A percentile compares a stretch with the other conserved stretches of the same genome.
These are phyloP conservation scores for Salvelinus sp. DNA, from an alignment of 2,113 vertebrate genomes.

Conservation along the genomic window DNA sequence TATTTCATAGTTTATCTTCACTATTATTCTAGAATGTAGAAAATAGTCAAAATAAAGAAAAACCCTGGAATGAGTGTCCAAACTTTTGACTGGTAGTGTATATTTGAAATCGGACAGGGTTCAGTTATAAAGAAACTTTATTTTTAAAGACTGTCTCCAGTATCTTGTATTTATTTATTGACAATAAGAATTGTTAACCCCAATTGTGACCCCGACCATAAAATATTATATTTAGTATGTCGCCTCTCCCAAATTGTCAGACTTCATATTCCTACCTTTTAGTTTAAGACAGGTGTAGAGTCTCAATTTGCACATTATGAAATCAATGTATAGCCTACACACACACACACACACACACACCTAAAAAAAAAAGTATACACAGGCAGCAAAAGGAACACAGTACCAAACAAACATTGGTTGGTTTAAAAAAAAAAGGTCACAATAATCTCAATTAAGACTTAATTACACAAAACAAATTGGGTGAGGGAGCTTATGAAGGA, in stretches of 20 bases:
- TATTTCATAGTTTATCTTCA: too few species aligned
- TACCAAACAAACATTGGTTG: conserved; percentile 15
- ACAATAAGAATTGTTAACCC: conserved; percentile 31
- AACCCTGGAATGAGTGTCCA: too few species aligned
- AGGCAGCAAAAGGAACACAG: not conserved
- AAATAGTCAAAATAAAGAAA: too few species aligned
- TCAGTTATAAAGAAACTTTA: conserved; percentile 63
- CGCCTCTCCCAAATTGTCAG: not conserved
- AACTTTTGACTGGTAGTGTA: too few species aligned
- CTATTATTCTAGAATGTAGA: too few species aligned
- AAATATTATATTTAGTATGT: not conserved
- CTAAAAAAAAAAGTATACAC: conserved; percentile 16
- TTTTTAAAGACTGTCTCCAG: conserved; percentile 40
- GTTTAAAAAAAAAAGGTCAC: conserved; percentile 17
- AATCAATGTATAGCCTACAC: conserved; percentile 10
- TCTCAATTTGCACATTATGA: conserved; percentile 19
- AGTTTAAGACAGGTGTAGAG: conserved; percentile 1
- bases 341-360: not conserved
- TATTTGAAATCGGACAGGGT: not conserved
- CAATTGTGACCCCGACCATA: not conserved
- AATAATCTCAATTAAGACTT: conserved; percentile 42
- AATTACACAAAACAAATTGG: conserved; percentile 15
- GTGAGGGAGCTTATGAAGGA: conserved; percentile 27
- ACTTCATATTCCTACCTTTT: not conserved
- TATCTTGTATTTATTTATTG: conserved; percentile 29